Conservation (phyloP, 2,888 invertebrate species). For the Caenorhabditis zanzibari region DNA sequence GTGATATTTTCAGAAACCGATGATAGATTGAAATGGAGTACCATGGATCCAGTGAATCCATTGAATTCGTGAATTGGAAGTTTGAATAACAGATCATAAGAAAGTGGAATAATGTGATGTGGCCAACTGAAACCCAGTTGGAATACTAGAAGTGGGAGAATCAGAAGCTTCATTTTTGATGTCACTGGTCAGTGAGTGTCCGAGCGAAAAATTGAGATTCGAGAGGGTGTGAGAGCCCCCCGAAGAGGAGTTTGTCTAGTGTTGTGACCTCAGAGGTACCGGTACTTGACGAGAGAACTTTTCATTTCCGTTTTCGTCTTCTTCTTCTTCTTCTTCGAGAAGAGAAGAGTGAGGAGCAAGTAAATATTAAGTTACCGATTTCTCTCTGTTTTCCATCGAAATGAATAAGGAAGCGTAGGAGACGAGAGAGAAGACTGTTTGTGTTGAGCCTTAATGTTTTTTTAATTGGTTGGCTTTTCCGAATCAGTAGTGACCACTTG, state of each 20-base stretch:
- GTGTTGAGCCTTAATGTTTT: slow-evolving; percentile 13
- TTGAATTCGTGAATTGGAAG: slow-evolving; percentile 64
- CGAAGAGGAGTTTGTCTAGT: slow-evolving; percentile 50
- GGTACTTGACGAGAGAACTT: slow-evolving; percentile 49
- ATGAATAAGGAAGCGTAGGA: slow-evolving; percentile 21
- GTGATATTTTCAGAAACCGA: slow-evolving; percentile 59
- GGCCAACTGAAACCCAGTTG: slow-evolving; percentile 24
- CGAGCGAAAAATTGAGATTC: slow-evolving; percentile 6
- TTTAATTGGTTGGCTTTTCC: slow-evolving; percentile 22
- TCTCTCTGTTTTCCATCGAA: background rate
- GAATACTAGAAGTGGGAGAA: slow-evolving; percentile 12
- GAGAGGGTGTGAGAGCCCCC: slow-evolving; percentile 38
- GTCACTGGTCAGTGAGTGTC: slow-evolving; percentile 8
- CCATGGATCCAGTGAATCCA: slow-evolving; percentile 70
- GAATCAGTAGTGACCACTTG: slow-evolving; percentile 42
- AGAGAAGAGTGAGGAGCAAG: slow-evolving; percentile 26
- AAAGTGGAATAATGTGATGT: slow-evolving; percentile 56
- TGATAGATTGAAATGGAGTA: slow-evolving; percentile 68
- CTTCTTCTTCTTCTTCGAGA: too few relatives aligned
- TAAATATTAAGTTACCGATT: slow-evolving; percentile 59
- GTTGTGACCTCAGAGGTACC: slow-evolving; percentile 60
- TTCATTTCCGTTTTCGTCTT: slow-evolving; percentile 60
- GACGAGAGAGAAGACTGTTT: slow-evolving; percentile 37
- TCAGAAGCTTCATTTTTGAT: slow-evolving; percentile 33
- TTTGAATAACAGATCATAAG: slow-evolving; percentile 71